A percentile compares a stretch with the other conserved stretches of the same genome.
These are phyloP conservation scores for Meriones psammophilus DNA, from an alignment of 2,797 vertebrate species.

Conservation along the genomic window DNA sequence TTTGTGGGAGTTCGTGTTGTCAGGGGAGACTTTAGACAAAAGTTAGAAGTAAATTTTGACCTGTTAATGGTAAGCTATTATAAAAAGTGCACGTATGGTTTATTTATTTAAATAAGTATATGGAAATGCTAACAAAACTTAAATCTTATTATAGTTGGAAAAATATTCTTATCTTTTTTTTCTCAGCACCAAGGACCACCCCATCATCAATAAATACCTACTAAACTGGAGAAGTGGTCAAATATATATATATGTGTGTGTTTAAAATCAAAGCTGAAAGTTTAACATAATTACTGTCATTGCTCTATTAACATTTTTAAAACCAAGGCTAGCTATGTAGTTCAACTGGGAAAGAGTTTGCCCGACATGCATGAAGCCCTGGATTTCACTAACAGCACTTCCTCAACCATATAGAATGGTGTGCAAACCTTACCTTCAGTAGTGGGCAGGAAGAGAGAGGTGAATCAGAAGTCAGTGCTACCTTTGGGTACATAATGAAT, in stretches of 20 bases:
- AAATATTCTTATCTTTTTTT: neutral
- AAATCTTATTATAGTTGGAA: neutral
- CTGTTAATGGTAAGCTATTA: constrained; percentile 68
- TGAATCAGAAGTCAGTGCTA: neutral
- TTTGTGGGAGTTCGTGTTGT: constrained; percentile 67
- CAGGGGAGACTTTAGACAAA: constrained; percentile 72
- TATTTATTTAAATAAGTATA: constrained; percentile 55
- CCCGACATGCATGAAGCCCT: neutral
- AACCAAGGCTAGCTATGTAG: neutral
- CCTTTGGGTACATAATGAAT: neutral
- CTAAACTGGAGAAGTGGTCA: neutral
- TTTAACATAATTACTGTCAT: neutral
- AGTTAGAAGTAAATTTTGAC: constrained; percentile 79
- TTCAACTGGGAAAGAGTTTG: neutral
- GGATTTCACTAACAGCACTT: neutral
- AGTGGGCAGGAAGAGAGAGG: neutral
- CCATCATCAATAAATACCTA: neutral
- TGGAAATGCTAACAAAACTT: constrained; percentile 52
- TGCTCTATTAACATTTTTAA: neutral
- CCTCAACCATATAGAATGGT: neutral
- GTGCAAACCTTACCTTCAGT: neutral
- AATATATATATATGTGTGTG: neutral
- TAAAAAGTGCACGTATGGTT: neutral
- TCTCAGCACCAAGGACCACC: neutral
- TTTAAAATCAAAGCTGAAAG: constrained; percentile 14